These are phyloP conservation scores for Porites lutea DNA, from an alignment of 64 coral and sea anemone genomes.

Conservation along the genomic window DNA sequence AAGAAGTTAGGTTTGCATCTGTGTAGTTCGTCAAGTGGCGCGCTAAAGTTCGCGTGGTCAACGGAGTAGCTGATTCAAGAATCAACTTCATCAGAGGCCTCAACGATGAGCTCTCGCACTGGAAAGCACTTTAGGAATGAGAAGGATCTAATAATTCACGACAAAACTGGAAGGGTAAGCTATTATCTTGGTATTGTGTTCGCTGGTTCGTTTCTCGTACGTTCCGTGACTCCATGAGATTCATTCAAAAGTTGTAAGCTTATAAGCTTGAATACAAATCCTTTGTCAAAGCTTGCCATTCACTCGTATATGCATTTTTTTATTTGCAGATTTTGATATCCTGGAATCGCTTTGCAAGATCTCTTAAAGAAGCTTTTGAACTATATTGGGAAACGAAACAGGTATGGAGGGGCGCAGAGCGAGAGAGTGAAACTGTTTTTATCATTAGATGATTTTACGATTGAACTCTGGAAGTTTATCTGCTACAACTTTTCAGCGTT, in stretches of 20 bases:
- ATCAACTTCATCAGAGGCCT: background rate
- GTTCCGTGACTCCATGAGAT: background rate
- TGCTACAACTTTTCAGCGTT: background rate
- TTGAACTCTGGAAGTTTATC: background rate
- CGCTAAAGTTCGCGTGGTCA: slow-evolving; percentile 9
- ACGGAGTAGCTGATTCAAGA: slow-evolving; percentile 41
- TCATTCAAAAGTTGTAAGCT: background rate
- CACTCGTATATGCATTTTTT: background rate
- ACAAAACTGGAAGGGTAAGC: slow-evolving; percentile 94
- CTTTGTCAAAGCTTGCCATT: no score
- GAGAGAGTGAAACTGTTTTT: slow-evolving; percentile 6
- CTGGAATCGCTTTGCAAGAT: slow-evolving; percentile 99
- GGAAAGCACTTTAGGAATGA: slow-evolving; percentile 62
- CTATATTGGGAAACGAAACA: slow-evolving; percentile 96
- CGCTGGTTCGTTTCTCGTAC: background rate
- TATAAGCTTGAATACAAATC: background rate
- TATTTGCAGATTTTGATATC: slow-evolving; percentile 92
- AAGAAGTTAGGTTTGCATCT: background rate
- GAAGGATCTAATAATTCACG: slow-evolving; percentile 42
- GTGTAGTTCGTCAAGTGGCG: background rate
- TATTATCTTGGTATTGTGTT: background rate
- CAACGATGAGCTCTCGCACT: slow-evolving; percentile 23
- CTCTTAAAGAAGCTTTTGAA: slow-evolving; percentile 97
- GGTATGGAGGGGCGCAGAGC: slow-evolving; percentile 27
- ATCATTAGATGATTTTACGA: slow-evolving; percentile 45